Evolutionary conservation across 2,797 vertebrate species (phyloP).

Genomic region (Squalus acanthias): DNA sequence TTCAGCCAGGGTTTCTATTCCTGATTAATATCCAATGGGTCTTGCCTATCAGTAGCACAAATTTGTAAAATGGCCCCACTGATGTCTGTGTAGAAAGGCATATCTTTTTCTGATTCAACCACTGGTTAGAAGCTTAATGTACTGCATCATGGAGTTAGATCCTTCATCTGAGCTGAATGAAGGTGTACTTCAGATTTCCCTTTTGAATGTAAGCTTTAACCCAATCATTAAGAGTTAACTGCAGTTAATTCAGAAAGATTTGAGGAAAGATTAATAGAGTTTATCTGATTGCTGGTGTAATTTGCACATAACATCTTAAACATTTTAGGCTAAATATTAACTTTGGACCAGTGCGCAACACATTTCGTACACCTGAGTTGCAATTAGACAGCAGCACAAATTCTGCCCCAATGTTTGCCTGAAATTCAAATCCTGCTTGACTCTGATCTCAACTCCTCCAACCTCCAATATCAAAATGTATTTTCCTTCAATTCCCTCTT

Average conservation of each 20-base stretch:
- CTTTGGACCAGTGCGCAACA: background rate
- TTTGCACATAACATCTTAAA: too few species aligned
- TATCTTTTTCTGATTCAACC: background rate
- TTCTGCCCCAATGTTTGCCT: too few species aligned
- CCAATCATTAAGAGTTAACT: background rate
- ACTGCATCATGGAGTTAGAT: background rate
- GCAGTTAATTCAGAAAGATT: background rate
- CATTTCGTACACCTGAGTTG: background rate
- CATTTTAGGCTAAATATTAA: too few species aligned
- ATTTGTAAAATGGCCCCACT: background rate
- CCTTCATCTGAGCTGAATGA: background rate
- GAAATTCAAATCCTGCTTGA: background rate
- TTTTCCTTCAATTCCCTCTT: background rate
- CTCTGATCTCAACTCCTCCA: background rate
- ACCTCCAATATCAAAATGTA: background rate
- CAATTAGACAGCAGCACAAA: too few species aligned
- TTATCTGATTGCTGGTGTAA: too few species aligned
- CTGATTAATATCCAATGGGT: background rate
- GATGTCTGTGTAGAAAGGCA: background rate
- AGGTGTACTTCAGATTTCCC: background rate
- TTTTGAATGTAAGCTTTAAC: background rate
- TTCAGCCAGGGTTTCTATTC: background rate
- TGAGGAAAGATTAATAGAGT: background rate
- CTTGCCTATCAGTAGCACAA: background rate
- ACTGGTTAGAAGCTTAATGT: background rate